These are phyloP conservation scores for Perizoma flavofasciatum DNA, from an alignment of 2,888 invertebrate genomes.

Conservation along the genomic window DNA sequence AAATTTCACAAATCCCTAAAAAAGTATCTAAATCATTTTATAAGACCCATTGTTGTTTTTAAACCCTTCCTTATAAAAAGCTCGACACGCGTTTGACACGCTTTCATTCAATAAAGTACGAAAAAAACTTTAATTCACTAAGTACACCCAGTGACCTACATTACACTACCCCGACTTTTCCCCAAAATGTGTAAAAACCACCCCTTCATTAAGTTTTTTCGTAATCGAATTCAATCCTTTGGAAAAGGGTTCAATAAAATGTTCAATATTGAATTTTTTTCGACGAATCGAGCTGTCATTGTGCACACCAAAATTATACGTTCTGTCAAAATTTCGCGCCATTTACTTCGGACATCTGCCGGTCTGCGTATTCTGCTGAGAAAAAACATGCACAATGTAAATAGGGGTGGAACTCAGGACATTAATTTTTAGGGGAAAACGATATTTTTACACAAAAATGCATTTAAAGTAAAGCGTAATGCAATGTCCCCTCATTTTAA, in stretches of 20 bases:
- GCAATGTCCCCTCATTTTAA: conserved; percentile 72
- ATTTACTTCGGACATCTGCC: conserved; percentile 80
- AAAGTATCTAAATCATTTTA: conserved; percentile 75
- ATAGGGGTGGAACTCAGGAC: conserved; percentile 72
- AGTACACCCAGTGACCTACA: conserved; percentile 77
- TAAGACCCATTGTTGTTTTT: conserved; percentile 74
- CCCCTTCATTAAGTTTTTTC: conserved; percentile 71
- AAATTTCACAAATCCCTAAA: conserved; percentile 65
- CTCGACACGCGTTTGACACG: conserved; percentile 75
- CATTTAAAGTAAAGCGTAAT: conserved; percentile 77
- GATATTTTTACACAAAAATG: conserved; percentile 77
- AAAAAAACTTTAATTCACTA: conserved; percentile 66
- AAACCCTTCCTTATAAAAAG: conserved; percentile 73
- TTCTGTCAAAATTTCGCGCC: conserved; percentile 82
- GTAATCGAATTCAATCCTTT: conserved; percentile 82
- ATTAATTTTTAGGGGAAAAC: conserved; percentile 80
- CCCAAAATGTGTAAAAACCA: conserved; percentile 71
- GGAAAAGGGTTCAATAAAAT: conserved; percentile 80
- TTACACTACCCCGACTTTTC: conserved; percentile 64
- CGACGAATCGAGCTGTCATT: conserved; percentile 64
- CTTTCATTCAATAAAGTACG: conserved; percentile 50
- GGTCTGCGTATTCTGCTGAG: conserved; percentile 37
- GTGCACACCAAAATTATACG: conserved; percentile 73
- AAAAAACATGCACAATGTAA: conserved; percentile 79
- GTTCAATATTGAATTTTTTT: conserved; percentile 69